Evolutionary conservation across 2,113 vertebrate species (phyloP).

Genomic region (Hydropotes inermis): DNA sequence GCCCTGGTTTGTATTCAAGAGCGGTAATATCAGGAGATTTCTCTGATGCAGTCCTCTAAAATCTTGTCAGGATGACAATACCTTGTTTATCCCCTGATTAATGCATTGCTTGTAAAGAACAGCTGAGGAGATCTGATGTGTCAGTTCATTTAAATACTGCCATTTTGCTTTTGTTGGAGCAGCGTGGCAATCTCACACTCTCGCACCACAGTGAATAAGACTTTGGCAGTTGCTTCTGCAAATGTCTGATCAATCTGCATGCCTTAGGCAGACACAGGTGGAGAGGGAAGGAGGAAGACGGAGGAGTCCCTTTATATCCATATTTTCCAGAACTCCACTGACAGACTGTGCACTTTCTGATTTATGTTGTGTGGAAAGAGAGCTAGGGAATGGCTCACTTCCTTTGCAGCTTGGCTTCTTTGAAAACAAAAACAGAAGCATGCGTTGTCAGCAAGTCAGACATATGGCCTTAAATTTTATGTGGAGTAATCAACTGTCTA

Average conservation of each 20-base stretch:
- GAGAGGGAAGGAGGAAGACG: background rate
- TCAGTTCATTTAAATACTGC: slow-evolving; percentile 56
- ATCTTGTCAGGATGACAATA: slow-evolving; percentile 37
- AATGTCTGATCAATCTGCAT: background rate
- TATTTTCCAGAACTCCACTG: background rate
- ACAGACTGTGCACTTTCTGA: background rate
- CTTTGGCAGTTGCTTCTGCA: background rate
- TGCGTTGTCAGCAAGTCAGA: background rate
- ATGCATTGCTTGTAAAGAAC: slow-evolving; percentile 28
- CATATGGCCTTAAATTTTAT: background rate
- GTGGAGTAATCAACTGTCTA: background rate
- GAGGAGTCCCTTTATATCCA: background rate
- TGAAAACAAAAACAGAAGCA: background rate
- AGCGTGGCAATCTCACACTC: background rate
- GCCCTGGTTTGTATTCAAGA: slow-evolving; percentile 35
- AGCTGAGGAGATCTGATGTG: slow-evolving; percentile 30
- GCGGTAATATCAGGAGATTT: background rate
- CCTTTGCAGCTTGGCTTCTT: slow-evolving; percentile 4
- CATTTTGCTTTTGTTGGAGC: slow-evolving; percentile 29
- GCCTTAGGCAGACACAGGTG: background rate
- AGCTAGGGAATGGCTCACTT: background rate
- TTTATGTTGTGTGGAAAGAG: background rate
- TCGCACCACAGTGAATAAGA: background rate
- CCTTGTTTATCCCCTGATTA: slow-evolving; percentile 39
- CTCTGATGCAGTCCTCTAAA: slow-evolving; percentile 16